A percentile compares a stretch with the other conserved stretches of the same genome.
These are phyloP conservation scores for Caenorhabditis macrosperma DNA, from an alignment of 2,888 invertebrate species.

Conservation along the genomic window DNA sequence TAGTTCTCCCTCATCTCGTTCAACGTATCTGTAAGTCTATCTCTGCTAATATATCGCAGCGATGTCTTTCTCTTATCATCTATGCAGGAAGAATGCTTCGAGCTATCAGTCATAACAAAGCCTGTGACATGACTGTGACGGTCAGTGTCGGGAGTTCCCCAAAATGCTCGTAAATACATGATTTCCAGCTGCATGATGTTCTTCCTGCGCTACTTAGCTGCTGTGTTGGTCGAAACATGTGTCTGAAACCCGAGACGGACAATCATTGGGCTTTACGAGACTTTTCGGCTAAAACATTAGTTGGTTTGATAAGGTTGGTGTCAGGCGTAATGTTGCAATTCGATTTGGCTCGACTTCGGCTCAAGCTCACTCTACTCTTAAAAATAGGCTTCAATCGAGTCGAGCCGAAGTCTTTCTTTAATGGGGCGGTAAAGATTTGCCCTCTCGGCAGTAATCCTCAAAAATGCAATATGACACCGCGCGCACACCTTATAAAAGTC, in stretches of 20 bases:
- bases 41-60: constrained; percentile 56
- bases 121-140: constrained; percentile 57
- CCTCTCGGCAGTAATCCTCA: no score
- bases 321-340: not conserved
- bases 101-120: constrained; percentile 57
- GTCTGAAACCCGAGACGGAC: constrained; percentile 62
- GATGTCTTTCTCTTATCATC: constrained; percentile 66
- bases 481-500: no score
- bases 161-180: no score
- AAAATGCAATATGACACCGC: no score
- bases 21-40: constrained; percentile 50
- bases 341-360: not conserved
- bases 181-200: constrained; percentile 67
- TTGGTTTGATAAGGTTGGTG: constrained; percentile 57
- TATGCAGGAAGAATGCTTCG: constrained; percentile 66
- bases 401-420: no score
- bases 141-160: no score
- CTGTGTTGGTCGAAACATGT: constrained; percentile 62
- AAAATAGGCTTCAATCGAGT: no score
- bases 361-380: no score
- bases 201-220: constrained; percentile 68
- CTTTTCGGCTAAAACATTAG: constrained; percentile 64
- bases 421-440: no score
- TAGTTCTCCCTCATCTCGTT: constrained; percentile 20
- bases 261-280: constrained; percentile 71